These are phyloP conservation scores for Volucella bombylans DNA, from an alignment of 2,888 invertebrate genomes.

Conservation along the genomic window DNA sequence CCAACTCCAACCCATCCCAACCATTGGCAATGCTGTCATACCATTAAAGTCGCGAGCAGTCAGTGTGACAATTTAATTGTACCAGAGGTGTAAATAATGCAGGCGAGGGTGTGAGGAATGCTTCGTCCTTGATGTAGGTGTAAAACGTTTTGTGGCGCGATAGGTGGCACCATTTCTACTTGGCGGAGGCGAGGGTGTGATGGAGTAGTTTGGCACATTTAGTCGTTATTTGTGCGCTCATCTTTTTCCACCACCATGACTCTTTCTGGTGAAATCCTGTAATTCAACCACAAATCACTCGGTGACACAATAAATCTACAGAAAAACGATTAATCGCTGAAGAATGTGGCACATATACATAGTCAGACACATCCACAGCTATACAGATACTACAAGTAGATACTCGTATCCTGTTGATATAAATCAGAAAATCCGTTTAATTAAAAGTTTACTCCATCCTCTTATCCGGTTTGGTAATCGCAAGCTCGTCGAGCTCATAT, in stretches of 20 bases:
- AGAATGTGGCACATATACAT: conserved; percentile 67
- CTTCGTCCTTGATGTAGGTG: conserved; percentile 31
- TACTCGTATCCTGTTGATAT: conserved; percentile 60
- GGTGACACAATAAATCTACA: conserved; percentile 75
- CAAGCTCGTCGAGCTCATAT: conserved; percentile 58
- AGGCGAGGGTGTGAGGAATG: conserved; percentile 1
- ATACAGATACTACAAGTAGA: conserved; percentile 11
- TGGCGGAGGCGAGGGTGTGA: conserved; percentile 13
- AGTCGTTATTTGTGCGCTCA: conserved; percentile 66
- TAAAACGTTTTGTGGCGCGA: conserved; percentile 29
- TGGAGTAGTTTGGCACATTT: conserved; percentile 69
- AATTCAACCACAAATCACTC: conserved; percentile 75
- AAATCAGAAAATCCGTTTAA: conserved; percentile 75
- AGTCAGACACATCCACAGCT: conserved; percentile 41
- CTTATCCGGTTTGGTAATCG: conserved; percentile 56
- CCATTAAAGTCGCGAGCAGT: conserved; percentile 71
- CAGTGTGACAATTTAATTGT: conserved; percentile 73
- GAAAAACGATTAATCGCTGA: conserved; percentile 75
- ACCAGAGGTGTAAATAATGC: conserved; percentile 70
- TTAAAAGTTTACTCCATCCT: conserved; percentile 72
- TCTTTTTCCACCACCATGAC: not conserved
- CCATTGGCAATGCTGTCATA: conserved; percentile 27
- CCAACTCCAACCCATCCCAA: not conserved
- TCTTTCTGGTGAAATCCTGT: conserved; percentile 56
- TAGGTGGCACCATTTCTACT: conserved; percentile 4